Evolutionary conservation across 2,888 invertebrate genomes (phyloP).

Genomic region (Drosophila quinaria): DNA sequence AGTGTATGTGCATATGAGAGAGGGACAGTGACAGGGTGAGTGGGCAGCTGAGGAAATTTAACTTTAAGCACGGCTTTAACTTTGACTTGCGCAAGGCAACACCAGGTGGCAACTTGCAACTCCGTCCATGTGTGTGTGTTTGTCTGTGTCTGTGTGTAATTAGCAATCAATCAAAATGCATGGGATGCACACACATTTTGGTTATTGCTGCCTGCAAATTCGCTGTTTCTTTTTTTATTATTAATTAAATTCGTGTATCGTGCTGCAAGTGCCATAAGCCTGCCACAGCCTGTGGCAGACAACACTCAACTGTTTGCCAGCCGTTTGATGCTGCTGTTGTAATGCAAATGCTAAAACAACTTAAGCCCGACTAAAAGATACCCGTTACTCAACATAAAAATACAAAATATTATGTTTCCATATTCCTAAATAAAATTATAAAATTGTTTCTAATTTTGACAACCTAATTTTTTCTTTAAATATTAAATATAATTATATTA

Average conservation of each 20-base stretch:
- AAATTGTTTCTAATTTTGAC: too few species aligned
- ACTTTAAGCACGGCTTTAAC: neutral
- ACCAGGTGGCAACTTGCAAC: slow-evolving; percentile 51
- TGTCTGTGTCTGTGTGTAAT: slow-evolving; percentile 60
- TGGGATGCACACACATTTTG: slow-evolving; percentile 74
- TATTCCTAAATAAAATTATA: too few species aligned
- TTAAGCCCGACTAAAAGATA: neutral
- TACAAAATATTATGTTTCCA: too few species aligned
- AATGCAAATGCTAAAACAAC: neutral
- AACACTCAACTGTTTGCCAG: slow-evolving; percentile 23
- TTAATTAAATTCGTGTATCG: slow-evolving; percentile 75
- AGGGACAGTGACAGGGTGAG: neutral
- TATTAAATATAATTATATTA: too few species aligned
- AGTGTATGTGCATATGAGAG: neutral
- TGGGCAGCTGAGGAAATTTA: neutral
- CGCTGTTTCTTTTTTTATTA: slow-evolving; percentile 42
- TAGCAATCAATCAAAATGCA: slow-evolving; percentile 81
- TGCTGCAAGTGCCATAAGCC: slow-evolving; percentile 66
- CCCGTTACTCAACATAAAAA: neutral
- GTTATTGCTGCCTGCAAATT: slow-evolving; percentile 48
- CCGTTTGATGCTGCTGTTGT: neutral
- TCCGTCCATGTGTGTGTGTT: slow-evolving; percentile 4
- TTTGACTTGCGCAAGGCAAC: slow-evolving; percentile 14
- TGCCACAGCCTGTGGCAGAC: slow-evolving; percentile 59
- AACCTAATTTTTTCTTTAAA: too few species aligned